A percentile compares a stretch with the other conserved stretches of the same genome.
These are phyloP conservation scores for Protophormia terraenovae DNA, from an alignment of 2,888 invertebrate genomes.

Conservation along the genomic window DNA sequence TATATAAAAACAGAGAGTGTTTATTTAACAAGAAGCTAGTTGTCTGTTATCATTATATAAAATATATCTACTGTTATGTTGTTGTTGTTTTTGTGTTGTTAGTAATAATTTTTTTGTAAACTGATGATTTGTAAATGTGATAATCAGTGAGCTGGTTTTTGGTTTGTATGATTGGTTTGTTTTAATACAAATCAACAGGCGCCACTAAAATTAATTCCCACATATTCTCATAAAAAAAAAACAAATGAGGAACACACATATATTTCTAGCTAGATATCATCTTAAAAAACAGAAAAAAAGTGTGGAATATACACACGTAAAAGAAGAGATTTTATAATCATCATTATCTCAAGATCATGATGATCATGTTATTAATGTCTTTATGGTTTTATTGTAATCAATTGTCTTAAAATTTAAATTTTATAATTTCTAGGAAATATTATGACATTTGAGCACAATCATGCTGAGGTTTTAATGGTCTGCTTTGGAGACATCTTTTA, in stretches of 20 bases:
- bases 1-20: not conserved
- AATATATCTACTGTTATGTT: conserved; percentile 24
- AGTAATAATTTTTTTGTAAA: not conserved
- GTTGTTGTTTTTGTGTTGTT: not conserved
- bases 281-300: conserved; percentile 14
- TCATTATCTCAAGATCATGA: conserved; percentile 16
- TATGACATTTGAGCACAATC: conserved; percentile 79
- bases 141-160: conserved; percentile 35
- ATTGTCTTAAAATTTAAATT: conserved; percentile 65
- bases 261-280: conserved; percentile 51
- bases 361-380: conserved; percentile 49
- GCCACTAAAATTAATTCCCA: conserved; percentile 63
- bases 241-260: conserved; percentile 57
- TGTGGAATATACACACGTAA: conserved; percentile 20
- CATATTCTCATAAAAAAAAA: conserved; percentile 27
- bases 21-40: conserved; percentile 62
- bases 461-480: conserved; percentile 75
- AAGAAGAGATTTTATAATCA: conserved; percentile 24
- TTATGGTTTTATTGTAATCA: conserved; percentile 59
- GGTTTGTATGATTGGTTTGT: conserved; percentile 42
- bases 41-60: conserved; percentile 54
- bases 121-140: conserved; percentile 57
- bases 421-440: conserved; percentile 76
- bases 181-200: conserved; percentile 42
- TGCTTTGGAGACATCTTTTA: conserved; percentile 66